These are phyloP conservation scores for Setipinna tenuifilis DNA, from an alignment of 2,797 vertebrate genomes.

Conservation along the genomic window DNA sequence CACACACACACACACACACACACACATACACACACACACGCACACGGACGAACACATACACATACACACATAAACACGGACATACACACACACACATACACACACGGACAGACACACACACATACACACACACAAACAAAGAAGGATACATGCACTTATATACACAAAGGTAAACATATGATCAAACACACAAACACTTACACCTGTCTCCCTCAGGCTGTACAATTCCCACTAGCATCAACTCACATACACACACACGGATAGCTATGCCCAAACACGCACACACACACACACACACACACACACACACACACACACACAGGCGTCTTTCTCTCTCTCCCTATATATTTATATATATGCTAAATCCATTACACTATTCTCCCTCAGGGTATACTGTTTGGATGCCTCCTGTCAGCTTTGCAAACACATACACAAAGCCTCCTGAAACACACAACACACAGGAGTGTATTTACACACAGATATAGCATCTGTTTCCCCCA, in stretches of 20 bases:
- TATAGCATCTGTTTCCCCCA: not conserved
- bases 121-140: not conserved
- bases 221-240: not conserved
- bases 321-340: no score
- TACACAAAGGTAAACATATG: not conserved
- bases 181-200: not conserved
- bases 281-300: not conserved
- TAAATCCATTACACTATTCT: not conserved
- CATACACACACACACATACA: not conserved
- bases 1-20: conserved; percentile 7
- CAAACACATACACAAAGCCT: not conserved
- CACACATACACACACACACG: not conserved
- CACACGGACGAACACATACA: not conserved
- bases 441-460: not conserved
- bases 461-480: not conserved
- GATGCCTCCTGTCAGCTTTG: not conserved
- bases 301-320: not conserved
- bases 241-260: not conserved
- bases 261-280: not conserved
- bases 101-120: not conserved
- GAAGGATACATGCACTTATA: not conserved
- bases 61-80: not conserved
- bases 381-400: not conserved
- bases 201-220: conserved; percentile 18
- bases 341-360: no score